Percentiles rank a stretch among this genome's conserved stretches.
Conservation (phyloP, 2,888 invertebrate genomes). For the Drosophila nigricruria region DNA sequence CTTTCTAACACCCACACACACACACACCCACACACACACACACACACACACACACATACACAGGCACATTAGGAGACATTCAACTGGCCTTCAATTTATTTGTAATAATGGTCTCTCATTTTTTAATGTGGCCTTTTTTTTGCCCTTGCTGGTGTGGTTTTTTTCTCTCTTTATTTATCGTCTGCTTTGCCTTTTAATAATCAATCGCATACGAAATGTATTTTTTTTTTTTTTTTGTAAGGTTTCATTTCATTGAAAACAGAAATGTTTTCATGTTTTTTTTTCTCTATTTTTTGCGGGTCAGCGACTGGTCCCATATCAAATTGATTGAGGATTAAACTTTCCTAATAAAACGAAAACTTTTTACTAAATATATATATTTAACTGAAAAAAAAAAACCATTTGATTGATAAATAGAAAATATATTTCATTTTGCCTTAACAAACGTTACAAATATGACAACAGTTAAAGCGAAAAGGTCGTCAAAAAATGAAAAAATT, state of each 20-base stretch:
- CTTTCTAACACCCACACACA: conserved; percentile 25
- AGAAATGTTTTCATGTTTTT: conserved; percentile 36
- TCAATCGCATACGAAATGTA: conserved; percentile 53
- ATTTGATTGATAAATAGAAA: conserved; percentile 30
- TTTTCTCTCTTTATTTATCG: conserved; percentile 19
- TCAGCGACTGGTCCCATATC: conserved; percentile 38
- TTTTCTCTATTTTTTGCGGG: conserved; percentile 30
- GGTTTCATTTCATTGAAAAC: conserved; percentile 43
- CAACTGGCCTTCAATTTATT: conserved; percentile 67
- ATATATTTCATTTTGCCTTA: background rate
- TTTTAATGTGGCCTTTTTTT: conserved; percentile 65
- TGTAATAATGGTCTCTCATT: conserved; percentile 69
- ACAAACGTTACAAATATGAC: background rate
- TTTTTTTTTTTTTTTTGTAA: conserved; percentile 40
- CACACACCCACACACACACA: conserved; percentile 18
- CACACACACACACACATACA: conserved; percentile 20
- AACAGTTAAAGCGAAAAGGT: background rate
- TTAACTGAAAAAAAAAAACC: conserved; percentile 23
- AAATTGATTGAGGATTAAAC: conserved; percentile 49
- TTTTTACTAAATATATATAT: conserved; percentile 25
- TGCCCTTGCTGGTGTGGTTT: conserved; percentile 1
- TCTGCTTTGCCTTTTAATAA: conserved; percentile 42
- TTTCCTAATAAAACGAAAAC: conserved; percentile 20
- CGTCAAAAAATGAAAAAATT: background rate
- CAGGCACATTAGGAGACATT: conserved; percentile 43